A percentile compares a stretch with the other conserved stretches of the same genome.
phyloP scores from a whole-genome alignment of 2,113 vertebrate genomes.

The Pedetes capensis region DNA sequence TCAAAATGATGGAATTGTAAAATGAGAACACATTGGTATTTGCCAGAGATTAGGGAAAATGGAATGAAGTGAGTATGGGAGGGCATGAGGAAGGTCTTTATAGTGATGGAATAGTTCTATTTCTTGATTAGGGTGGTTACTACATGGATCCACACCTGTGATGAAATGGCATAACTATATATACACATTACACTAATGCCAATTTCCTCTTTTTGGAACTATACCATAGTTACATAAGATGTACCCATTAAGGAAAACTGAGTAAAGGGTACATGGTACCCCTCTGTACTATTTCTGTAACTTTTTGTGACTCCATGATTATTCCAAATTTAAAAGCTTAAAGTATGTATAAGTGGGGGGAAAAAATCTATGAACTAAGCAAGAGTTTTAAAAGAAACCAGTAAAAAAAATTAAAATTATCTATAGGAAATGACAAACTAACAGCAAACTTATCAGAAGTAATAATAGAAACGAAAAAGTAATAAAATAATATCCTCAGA shows the following conservation, averaged over 20 bases:
- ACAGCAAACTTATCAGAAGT: background rate
- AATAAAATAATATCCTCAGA: background rate
- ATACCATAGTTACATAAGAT: background rate
- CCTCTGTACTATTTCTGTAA: background rate
- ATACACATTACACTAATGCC: background rate
- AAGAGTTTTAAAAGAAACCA: background rate
- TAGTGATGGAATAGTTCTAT: background rate
- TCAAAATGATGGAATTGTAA: background rate
- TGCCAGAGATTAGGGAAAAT: background rate
- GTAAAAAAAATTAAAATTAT: background rate
- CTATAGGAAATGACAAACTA: background rate
- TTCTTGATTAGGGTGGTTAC: background rate
- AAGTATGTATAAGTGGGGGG: background rate
- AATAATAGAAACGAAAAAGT: background rate
- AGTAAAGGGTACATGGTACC: background rate
- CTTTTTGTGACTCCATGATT: background rate
- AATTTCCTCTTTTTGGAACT: background rate
- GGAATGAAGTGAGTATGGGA: fast-evolving
- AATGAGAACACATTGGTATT: background rate
- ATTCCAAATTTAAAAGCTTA: background rate
- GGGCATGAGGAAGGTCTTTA: background rate
- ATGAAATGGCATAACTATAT: background rate
- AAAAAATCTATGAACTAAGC: background rate
- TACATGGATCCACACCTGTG: background rate
- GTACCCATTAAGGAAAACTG: background rate